Evolutionary conservation across 2,888 invertebrate species (phyloP).

Genomic region (Ptychoptera albimana): DNA sequence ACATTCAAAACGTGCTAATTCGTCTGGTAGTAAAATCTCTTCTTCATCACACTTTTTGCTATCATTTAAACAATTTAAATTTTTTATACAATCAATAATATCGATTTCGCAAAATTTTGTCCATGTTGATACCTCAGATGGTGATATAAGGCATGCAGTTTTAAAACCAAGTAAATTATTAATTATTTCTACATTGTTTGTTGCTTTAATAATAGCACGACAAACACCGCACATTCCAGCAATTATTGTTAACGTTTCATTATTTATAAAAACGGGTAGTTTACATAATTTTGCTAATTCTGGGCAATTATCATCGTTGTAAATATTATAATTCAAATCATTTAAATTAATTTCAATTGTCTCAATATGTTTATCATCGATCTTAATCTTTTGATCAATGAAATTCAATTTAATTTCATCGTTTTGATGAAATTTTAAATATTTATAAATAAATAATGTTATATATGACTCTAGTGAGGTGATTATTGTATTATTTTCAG

Average conservation of each 20-base stretch:
- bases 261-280: slow-evolving; percentile 46
- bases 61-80: slow-evolving; percentile 18
- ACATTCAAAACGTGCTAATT: slow-evolving; percentile 61
- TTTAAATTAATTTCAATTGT: slow-evolving; percentile 11
- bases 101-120: slow-evolving; percentile 86
- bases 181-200: slow-evolving; percentile 11
- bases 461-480: slow-evolving; percentile 47
- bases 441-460: slow-evolving; percentile 42
- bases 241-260: slow-evolving; percentile 43
- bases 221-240: slow-evolving; percentile 66
- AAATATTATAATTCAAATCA: not conserved
- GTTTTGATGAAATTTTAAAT: slow-evolving; percentile 32
- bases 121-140: slow-evolving; percentile 76
- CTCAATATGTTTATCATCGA: slow-evolving; percentile 16
- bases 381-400: slow-evolving; percentile 16
- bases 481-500: slow-evolving; percentile 20
- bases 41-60: slow-evolving; percentile 10
- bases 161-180: slow-evolving; percentile 55
- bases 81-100: slow-evolving; percentile 42
- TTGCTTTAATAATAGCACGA: slow-evolving; percentile 38
- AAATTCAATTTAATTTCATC: slow-evolving; percentile 32
- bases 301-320: slow-evolving; percentile 27
- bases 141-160: slow-evolving; percentile 61
- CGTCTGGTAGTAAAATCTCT: slow-evolving; percentile 40
- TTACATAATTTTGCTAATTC: slow-evolving; percentile 31